Conservation (phyloP, 2,888 invertebrate genomes). For the Acrocyrtus sp. region DNA sequence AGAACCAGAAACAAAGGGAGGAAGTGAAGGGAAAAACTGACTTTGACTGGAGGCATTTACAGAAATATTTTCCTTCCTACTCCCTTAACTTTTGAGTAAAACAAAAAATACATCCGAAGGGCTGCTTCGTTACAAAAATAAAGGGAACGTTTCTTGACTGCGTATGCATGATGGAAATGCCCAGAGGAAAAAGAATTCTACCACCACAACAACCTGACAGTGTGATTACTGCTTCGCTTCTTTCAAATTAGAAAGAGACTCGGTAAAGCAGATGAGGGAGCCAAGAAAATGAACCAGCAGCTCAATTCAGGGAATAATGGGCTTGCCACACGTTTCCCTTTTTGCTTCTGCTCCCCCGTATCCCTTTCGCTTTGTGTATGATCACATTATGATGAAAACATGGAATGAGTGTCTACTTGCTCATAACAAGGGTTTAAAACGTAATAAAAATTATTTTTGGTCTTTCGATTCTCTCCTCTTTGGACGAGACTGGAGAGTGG, state of each 20-base stretch:
- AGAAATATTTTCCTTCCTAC: no score
- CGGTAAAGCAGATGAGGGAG: slow-evolving; percentile 9
- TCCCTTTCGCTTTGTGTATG: neutral
- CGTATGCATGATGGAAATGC: slow-evolving; percentile 43
- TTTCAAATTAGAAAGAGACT: no score
- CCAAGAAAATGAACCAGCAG: neutral
- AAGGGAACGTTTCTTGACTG: no score
- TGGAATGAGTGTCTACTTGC: slow-evolving; percentile 28
- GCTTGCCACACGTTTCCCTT: slow-evolving; percentile 25
- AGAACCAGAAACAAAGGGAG: no score
- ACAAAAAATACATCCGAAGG: slow-evolving; percentile 32
- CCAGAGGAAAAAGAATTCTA: slow-evolving; percentile 39
- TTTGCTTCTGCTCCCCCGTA: slow-evolving; percentile 1
- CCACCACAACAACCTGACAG: slow-evolving; percentile 28
- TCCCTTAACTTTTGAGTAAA: no score
- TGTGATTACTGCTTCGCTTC: slow-evolving; percentile 8
- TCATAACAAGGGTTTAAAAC: slow-evolving; percentile 41
- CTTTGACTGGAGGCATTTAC: no score
- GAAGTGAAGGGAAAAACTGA: no score
- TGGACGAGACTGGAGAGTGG: neutral
- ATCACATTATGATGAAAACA: no score
- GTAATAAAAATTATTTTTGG: slow-evolving; percentile 31
- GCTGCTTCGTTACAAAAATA: no score
- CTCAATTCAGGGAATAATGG: neutral
- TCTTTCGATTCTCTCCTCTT: neutral